Evolutionary conservation across 2,888 invertebrate genomes (phyloP), one percentile per base, ranked within the genome.

Genomic region (Omphaloscelis lunosa): DNA sequence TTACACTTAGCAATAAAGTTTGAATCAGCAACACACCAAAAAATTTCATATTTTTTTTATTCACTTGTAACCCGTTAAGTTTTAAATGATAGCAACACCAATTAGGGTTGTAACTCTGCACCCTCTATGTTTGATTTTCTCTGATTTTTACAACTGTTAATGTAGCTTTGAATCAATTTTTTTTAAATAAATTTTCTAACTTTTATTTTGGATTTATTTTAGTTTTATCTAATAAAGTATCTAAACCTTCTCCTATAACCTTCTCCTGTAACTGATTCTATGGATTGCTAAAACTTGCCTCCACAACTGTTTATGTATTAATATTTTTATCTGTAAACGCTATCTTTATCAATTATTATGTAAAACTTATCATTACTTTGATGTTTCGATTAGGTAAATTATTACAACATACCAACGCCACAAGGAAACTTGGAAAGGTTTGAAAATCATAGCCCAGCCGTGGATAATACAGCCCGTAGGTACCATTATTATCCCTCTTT

Each of bases 281-380:
- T 8, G 11, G 27, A 20, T 67, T 67, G 41, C 3, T 66, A 8
- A 48, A 39, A 51, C 0, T 8, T 11, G 12, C n/a, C 12, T 1
- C 0, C 12, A n/a, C 53, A 9, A 34, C 77, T 65, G 27, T 68
- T 72, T 88, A 86, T 41, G 75, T 88, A 82, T 59, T 8, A 11
- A 51, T 6, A 67, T 63, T n/a, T 34, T 80, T 81, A 86, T 88
- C 86, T 29, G 1, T 45, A 45, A 29, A 71, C 63, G 68, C 12
- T 80, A 85, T 88, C 79, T 63, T 11, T 17, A 76, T 82, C 78
- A 8, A 23, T 12, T 62, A 63, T 75, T 72, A 75, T 61, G 79
- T 85, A 79, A 84, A 29, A 51, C 1, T 41, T 23, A 61, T 15
- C 63, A 73, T 45, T 82, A 9, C 27, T 34, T 62, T 51, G 20